Percentiles rank a stretch among this genome's conserved stretches.
Evolutionary conservation across 37 sponge, comb jelly and placozoan genomes (phyloP).

Genomic region (Tethya wilhelma): DNA sequence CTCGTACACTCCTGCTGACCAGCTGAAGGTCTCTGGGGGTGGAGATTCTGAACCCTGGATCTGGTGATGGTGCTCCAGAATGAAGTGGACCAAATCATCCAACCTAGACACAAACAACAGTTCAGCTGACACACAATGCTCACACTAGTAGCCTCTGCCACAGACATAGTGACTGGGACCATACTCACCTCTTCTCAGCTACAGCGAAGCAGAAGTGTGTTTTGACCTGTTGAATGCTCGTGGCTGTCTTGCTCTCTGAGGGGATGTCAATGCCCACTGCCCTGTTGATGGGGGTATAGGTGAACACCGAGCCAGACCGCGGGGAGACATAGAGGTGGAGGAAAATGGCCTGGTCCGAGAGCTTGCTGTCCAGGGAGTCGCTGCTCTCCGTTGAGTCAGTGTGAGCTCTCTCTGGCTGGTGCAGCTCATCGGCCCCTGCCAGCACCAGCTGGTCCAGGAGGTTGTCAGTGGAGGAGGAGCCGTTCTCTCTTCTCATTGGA

Average conservation of each 20-base stretch:
- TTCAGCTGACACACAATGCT: slow-evolving; percentile 14
- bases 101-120: not conserved
- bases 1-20: slow-evolving; percentile 11
- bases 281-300: slow-evolving; percentile 38
- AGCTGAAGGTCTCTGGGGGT: not conserved
- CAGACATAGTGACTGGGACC: slow-evolving; percentile 8
- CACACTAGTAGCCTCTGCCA: slow-evolving; percentile 30
- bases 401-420: too few relatives aligned
- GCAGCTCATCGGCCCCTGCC: slow-evolving; percentile 12
- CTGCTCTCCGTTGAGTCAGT: slow-evolving; percentile 4
- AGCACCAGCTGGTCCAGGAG: not conserved
- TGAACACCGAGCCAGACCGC: slow-evolving; percentile 23
- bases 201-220: slow-evolving; percentile 66
- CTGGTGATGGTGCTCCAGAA: slow-evolving; percentile 9
- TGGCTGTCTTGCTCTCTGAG: not conserved
- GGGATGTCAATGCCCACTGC: slow-evolving; percentile 61
- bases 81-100: slow-evolving; percentile 17
- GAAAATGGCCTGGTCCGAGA: slow-evolving; percentile 20
- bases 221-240: slow-evolving; percentile 19
- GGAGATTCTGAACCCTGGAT: not conserved
- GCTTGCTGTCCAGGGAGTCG: slow-evolving; percentile 11
- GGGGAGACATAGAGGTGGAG: slow-evolving; percentile 44
- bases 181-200: slow-evolving; percentile 53
- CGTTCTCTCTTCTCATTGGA: not conserved
- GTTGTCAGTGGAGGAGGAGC: not conserved